phyloP scores from a whole-genome alignment of 2,888 invertebrate species.

The Leptopterna dolabrata region DNA sequence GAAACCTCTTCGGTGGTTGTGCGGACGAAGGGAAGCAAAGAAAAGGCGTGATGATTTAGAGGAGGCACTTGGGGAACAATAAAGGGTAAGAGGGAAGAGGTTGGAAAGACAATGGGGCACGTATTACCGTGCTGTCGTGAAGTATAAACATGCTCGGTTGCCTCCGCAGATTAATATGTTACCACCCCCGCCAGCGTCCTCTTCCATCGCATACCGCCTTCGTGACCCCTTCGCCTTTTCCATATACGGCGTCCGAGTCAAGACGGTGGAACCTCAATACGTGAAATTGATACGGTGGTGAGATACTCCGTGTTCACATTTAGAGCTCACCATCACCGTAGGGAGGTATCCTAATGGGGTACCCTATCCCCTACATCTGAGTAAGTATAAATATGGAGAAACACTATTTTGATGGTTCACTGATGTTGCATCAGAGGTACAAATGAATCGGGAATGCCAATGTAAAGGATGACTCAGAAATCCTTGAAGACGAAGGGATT shows the following conservation, averaged over 20 bases:
- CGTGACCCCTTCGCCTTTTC: conserved; percentile 46
- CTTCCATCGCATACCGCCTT: neutral
- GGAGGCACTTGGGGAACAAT: conserved; percentile 46
- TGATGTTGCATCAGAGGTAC: no score
- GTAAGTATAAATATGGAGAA: no score
- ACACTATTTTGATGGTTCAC: no score
- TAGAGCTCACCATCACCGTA: neutral
- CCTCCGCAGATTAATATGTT: conserved; percentile 49
- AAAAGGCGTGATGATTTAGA: conserved; percentile 54
- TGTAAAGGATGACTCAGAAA: no score
- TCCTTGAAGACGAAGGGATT: no score
- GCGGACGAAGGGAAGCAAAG: conserved; percentile 9
- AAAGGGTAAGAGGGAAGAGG: conserved; percentile 16
- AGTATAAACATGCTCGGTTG: conserved; percentile 53
- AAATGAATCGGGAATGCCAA: no score
- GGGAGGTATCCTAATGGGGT: no score
- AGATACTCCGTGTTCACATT: neutral
- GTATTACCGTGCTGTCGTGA: conserved; percentile 53
- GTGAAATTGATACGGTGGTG: conserved; percentile 35
- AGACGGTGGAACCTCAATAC: conserved; percentile 18
- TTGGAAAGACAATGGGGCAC: conserved; percentile 54
- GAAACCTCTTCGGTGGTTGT: conserved; percentile 13
- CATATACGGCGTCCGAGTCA: conserved; percentile 27
- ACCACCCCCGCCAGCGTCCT: conserved; percentile 43
- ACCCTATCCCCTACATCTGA: no score